A percentile compares a stretch with the other conserved stretches of the same genome.
These are phyloP conservation scores for Caerostris extrusa DNA, from an alignment of 1,140 invertebrate species.

Conservation along the genomic window DNA sequence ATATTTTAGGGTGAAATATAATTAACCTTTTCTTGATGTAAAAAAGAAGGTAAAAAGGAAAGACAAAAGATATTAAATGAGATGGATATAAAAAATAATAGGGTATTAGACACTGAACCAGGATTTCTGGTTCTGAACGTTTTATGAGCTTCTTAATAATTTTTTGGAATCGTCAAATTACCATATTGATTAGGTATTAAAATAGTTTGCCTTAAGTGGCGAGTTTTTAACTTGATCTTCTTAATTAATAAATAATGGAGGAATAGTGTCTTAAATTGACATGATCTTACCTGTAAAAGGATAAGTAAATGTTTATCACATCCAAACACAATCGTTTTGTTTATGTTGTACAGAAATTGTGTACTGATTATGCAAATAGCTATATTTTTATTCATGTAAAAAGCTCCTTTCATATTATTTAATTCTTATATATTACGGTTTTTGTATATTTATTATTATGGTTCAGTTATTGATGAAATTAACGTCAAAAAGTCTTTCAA, in stretches of 20 bases:
- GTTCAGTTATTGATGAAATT: too few relatives aligned
- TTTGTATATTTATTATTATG: too few relatives aligned
- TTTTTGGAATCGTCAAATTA: neutral
- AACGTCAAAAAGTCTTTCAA: too few relatives aligned
- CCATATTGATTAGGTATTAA: constrained; percentile 37
- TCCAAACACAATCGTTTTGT: neutral
- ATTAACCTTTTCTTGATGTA: constrained; percentile 35
- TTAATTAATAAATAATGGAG: constrained; percentile 18
- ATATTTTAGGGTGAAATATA: too few relatives aligned
- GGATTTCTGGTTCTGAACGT: neutral
- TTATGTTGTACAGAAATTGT: too few relatives aligned
- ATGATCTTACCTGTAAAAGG: neutral
- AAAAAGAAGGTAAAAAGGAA: neutral
- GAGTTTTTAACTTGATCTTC: neutral
- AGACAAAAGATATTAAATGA: constrained; percentile 5
- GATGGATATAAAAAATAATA: neutral
- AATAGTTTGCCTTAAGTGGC: neutral
- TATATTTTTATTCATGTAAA: too few relatives aligned
- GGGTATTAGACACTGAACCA: neutral
- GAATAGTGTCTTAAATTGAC: neutral
- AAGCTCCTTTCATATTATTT: too few relatives aligned
- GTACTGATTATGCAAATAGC: too few relatives aligned
- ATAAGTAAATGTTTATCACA: neutral
- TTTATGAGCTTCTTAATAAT: constrained; percentile 16
- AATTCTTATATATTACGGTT: too few relatives aligned